phyloP scores from a whole-genome alignment of 2,797 vertebrate species.

The Sebastiscus albofasciatus region DNA sequence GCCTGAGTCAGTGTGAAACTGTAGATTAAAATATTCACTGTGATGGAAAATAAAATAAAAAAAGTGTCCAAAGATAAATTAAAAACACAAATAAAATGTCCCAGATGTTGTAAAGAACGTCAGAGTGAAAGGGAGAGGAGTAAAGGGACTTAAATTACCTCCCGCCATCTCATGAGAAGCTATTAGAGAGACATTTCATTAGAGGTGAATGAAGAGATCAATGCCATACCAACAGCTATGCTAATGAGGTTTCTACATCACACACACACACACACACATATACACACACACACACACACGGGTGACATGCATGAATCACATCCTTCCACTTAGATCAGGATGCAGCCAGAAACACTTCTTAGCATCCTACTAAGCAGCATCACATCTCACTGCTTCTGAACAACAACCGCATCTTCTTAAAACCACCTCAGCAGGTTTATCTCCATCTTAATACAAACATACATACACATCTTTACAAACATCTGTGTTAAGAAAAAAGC shows the following conservation, averaged over 20 bases:
- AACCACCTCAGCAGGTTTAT: background rate
- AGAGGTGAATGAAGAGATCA: slow-evolving; percentile 80
- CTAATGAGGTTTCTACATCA: slow-evolving; percentile 45
- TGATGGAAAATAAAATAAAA: background rate
- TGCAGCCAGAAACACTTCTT: background rate
- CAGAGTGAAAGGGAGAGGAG: background rate
- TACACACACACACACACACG: background rate
- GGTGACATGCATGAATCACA: background rate
- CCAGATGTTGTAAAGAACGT: background rate
- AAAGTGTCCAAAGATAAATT: background rate
- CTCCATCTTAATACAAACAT: background rate
- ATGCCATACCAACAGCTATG: slow-evolving; percentile 62
- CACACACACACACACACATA: background rate
- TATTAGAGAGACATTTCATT: slow-evolving; percentile 75
- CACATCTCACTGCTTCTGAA: background rate
- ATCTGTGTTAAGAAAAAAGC: background rate
- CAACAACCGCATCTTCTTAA: background rate
- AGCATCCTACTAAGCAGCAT: background rate
- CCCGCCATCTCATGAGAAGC: slow-evolving; percentile 68
- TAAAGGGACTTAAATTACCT: slow-evolving; percentile 50
- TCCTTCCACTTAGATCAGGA: slow-evolving; percentile 1
- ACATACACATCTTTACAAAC: background rate
- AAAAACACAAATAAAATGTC: background rate
- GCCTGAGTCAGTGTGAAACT: background rate
- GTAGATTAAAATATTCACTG: background rate